Evolutionary conservation across 1,140 invertebrate species (phyloP).

Genomic region (Bombus picipes): DNA sequence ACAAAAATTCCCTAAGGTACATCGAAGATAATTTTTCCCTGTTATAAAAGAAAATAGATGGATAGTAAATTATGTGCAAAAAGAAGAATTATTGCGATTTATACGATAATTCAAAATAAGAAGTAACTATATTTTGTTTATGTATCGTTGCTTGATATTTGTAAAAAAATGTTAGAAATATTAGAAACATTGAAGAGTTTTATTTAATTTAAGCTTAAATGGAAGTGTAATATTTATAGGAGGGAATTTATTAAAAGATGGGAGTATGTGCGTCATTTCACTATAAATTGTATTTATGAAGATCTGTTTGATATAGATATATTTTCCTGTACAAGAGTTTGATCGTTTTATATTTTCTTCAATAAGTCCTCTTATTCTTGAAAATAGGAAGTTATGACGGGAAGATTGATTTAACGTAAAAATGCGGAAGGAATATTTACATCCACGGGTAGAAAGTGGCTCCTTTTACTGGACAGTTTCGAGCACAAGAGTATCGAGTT

Average conservation of each 20-base stretch:
- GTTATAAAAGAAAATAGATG: neutral
- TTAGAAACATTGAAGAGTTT: neutral
- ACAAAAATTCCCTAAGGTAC: neutral
- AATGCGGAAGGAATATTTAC: constrained; percentile 25
- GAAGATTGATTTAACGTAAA: neutral
- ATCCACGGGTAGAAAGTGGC: neutral
- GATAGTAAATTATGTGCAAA: too few relatives aligned
- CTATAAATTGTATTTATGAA: neutral
- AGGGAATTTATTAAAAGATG: neutral
- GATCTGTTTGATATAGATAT: neutral
- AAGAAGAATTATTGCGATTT: neutral
- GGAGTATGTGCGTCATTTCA: neutral
- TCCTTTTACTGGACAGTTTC: constrained; percentile 8
- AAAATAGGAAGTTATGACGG: neutral
- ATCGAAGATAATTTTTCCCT: neutral
- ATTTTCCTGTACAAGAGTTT: neutral
- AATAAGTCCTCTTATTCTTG: neutral
- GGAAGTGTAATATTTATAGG: too few relatives aligned
- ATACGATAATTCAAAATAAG: neutral
- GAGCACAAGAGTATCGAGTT: constrained; percentile 31
- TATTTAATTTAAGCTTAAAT: neutral
- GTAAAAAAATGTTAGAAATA: too few relatives aligned
- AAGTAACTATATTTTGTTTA: neutral
- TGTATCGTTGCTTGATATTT: neutral
- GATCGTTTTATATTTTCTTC: neutral